Evolutionary conservation across 2,888 invertebrate species (phyloP).

Genomic region (Platypus cylindrus): DNA sequence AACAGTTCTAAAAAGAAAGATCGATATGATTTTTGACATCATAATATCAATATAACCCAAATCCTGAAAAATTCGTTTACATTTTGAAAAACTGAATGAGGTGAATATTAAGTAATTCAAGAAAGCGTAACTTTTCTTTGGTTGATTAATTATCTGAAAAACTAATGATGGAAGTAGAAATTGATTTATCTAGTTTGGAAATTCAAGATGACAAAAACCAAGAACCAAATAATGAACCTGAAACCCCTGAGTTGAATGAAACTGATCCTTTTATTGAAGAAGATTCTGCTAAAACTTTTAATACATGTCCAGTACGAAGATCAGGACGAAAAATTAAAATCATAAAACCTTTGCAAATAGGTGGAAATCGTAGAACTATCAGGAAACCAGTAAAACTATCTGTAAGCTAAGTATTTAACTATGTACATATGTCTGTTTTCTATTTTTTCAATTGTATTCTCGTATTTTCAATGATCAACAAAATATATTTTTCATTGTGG

Average conservation of each 20-base stretch:
- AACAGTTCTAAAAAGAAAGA: no score
- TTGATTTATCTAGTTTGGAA: conserved; percentile 6
- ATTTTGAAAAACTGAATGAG: no score
- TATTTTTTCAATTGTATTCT: no score
- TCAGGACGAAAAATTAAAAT: conserved; percentile 2
- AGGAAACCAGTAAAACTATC: conserved; percentile 14
- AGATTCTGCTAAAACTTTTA: not conserved
- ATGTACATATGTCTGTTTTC: no score
- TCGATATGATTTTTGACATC: no score
- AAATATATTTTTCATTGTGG: no score
- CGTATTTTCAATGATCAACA: no score
- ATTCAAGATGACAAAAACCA: conserved; percentile 4
- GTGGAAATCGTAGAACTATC: conserved; percentile 11
- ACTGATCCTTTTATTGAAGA: not conserved
- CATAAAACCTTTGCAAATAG: conserved; percentile 2
- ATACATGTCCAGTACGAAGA: not conserved
- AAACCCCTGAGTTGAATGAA: not conserved
- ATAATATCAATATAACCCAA: no score
- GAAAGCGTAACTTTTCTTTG: no score
- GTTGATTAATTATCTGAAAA: not conserved
- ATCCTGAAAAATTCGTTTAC: no score
- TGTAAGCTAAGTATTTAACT: conserved; percentile 3
- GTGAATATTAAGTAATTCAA: no score
- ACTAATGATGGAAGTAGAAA: conserved; percentile 3
- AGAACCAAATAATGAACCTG: not conserved